Conservation (phyloP, 2,797 vertebrate species). For the Ctenosaura bakeri region DNA sequence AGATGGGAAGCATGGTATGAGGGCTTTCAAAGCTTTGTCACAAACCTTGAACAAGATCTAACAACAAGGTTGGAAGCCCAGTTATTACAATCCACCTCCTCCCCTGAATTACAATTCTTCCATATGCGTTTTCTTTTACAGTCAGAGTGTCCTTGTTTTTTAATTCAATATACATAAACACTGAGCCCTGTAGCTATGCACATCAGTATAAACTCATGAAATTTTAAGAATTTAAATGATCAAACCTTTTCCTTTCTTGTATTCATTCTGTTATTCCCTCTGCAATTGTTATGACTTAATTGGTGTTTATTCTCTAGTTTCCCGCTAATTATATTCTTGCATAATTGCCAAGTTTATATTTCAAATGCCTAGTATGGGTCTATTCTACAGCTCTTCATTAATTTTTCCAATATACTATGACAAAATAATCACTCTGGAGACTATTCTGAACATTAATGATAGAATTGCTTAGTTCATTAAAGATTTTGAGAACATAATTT, state of each 20-base stretch:
- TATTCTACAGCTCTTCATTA: slow-evolving; percentile 42
- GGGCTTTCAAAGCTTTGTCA: not conserved
- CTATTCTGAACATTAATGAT: slow-evolving; percentile 29
- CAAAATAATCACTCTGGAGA: slow-evolving; percentile 34
- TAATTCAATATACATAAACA: slow-evolving; percentile 21
- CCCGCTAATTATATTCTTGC: slow-evolving; percentile 61
- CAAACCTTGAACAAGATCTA: not conserved
- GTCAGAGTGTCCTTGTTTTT: rapidly evolving
- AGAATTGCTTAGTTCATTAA: slow-evolving; percentile 46
- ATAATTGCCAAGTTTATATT: slow-evolving; percentile 54
- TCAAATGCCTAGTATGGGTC: slow-evolving; percentile 39
- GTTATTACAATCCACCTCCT: not conserved
- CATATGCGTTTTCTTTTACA: not conserved
- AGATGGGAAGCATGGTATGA: not conserved
- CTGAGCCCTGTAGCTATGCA: slow-evolving; percentile 34
- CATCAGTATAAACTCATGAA: slow-evolving; percentile 35
- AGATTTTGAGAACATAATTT: not conserved
- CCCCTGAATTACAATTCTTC: too few relatives aligned
- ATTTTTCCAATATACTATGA: slow-evolving; percentile 57
- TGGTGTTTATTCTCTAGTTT: slow-evolving; percentile 58
- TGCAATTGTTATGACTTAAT: slow-evolving; percentile 62
- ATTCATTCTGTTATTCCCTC: slow-evolving; percentile 53
- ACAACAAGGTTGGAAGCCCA: not conserved
- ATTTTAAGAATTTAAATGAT: slow-evolving; percentile 43
- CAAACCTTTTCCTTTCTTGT: slow-evolving; percentile 31